A percentile compares a stretch with the other conserved stretches of the same genome.
Evolutionary conservation across 1,140 invertebrate species (phyloP).

Genomic region (Cyrtorhinus lividipennis): DNA sequence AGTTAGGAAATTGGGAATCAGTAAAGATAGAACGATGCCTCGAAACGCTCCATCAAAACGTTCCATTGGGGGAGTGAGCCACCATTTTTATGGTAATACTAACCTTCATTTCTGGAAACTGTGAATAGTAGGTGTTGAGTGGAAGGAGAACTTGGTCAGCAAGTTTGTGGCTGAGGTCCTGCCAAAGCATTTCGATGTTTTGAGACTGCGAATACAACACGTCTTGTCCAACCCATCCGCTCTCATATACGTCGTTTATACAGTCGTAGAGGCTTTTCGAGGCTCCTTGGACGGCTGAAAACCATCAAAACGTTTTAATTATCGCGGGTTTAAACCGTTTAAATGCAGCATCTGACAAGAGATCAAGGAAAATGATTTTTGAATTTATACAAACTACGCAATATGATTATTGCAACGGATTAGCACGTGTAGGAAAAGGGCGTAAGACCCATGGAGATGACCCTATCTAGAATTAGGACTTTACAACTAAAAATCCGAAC

Average conservation of each 20-base stretch:
- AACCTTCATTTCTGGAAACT: conserved; percentile 81
- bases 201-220: conserved; percentile 72
- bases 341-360: too few relatives aligned
- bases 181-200: conserved; percentile 83
- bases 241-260: conserved; percentile 83
- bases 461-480: too few relatives aligned
- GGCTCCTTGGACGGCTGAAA: conserved; percentile 73
- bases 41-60: too few relatives aligned
- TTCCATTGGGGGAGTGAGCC: too few relatives aligned
- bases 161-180: conserved; percentile 86
- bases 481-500: too few relatives aligned
- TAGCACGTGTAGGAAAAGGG: too few relatives aligned
- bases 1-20: too few relatives aligned
- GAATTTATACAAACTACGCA: too few relatives aligned
- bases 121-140: conserved; percentile 82
- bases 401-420: too few relatives aligned
- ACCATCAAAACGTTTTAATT: neutral
- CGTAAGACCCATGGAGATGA: too few relatives aligned
- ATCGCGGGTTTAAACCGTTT: neutral
- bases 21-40: too few relatives aligned
- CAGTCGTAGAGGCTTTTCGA: conserved; percentile 84
- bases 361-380: too few relatives aligned
- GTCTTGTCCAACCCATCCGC: conserved; percentile 85
- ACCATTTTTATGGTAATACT: conserved; percentile 25
- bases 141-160: conserved; percentile 87